Evolutionary conservation across 2,797 vertebrate species (phyloP).

Genomic region (Danio choprae): DNA sequence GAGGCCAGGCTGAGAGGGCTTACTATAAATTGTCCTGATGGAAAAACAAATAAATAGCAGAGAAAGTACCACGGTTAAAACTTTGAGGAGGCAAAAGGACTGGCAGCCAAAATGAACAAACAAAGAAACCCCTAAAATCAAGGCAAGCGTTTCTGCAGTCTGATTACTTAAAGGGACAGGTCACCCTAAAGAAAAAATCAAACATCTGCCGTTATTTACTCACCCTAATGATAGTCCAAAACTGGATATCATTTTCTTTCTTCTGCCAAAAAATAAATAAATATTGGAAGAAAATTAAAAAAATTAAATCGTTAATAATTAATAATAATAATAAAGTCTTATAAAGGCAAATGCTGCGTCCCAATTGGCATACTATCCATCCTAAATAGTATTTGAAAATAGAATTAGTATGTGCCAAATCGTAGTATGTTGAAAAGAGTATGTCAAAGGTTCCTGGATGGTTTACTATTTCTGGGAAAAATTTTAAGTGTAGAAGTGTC

Average conservation of each 20-base stretch:
- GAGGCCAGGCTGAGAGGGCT: constrained; percentile 5
- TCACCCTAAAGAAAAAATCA: constrained; percentile 7
- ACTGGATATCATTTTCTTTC: background rate
- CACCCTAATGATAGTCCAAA: background rate
- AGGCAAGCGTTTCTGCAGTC: constrained; percentile 5
- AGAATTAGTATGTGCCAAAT: too few relatives aligned
- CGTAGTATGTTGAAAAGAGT: too few relatives aligned
- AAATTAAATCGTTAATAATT: too few relatives aligned
- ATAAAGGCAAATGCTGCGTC: too few relatives aligned
- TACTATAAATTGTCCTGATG: constrained; percentile 45
- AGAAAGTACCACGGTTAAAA: constrained; percentile 35
- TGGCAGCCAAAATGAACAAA: constrained; percentile 38
- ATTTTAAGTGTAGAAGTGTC: too few relatives aligned
- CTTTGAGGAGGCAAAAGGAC: constrained; percentile 30
- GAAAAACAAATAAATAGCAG: constrained; percentile 51
- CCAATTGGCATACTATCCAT: too few relatives aligned
- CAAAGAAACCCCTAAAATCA: constrained; percentile 28
- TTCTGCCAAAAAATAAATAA: background rate
- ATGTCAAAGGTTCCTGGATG: too few relatives aligned
- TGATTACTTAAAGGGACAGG: constrained; percentile 32
- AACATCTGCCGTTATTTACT: background rate
- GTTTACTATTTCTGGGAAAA: too few relatives aligned
- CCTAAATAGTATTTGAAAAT: too few relatives aligned
- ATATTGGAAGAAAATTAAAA: too few relatives aligned
- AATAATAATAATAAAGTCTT: too few relatives aligned